phyloP scores from a whole-genome alignment of 2,113 vertebrate species.

The Misgurnus anguillicaudatus region DNA sequence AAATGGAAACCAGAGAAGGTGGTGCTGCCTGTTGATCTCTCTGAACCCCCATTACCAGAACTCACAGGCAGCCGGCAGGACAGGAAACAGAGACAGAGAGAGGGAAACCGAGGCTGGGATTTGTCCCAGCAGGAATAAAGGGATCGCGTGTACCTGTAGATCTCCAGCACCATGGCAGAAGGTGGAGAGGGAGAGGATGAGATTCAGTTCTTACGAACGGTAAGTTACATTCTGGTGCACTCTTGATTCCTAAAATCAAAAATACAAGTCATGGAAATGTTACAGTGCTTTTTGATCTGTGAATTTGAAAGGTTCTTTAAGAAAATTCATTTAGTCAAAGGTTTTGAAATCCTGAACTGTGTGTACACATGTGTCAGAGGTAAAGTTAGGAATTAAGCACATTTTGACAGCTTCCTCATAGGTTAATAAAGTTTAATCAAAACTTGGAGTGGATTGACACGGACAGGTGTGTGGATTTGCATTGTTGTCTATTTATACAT shows the following conservation, averaged over 20 bases:
- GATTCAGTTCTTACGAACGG: constrained; percentile 90
- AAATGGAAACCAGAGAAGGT: neutral
- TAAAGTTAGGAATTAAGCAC: neutral
- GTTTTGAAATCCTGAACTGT: neutral
- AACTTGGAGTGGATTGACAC: constrained; percentile 64
- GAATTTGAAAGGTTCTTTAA: neutral
- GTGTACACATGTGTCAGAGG: neutral
- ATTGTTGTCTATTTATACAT: constrained; percentile 79
- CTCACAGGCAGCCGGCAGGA: constrained; percentile 29
- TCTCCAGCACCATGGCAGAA: constrained; percentile 80
- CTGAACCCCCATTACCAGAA: constrained; percentile 13
- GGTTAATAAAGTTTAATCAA: neutral
- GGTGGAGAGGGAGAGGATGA: constrained; percentile 89
- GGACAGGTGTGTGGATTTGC: constrained; percentile 67
- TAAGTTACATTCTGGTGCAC: constrained; percentile 66
- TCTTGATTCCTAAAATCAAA: neutral
- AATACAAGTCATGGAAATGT: too few species aligned
- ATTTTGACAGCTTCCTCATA: neutral
- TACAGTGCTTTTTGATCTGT: neutral
- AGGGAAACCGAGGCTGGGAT: constrained; percentile 34
- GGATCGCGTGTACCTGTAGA: constrained; percentile 23
- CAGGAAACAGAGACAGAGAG: neutral
- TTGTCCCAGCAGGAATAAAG: neutral
- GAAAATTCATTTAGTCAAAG: constrained; percentile 22
- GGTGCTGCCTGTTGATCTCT: constrained; percentile 28